Base-by-base conservation (phyloP, 2,888 invertebrate species). In the Helobdella robusta region DNA sequence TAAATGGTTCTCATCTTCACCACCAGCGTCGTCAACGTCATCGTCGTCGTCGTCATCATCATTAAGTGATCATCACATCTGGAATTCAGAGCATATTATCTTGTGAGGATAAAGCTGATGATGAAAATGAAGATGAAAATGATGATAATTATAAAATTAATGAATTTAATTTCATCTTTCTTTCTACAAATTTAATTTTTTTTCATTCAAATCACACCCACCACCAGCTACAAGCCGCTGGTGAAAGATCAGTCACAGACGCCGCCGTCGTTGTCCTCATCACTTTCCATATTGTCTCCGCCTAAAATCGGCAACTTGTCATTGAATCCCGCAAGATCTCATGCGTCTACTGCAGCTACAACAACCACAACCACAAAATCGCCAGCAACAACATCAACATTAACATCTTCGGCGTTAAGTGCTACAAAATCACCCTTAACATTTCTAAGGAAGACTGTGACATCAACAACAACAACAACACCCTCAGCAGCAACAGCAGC, bases 81-180 rank as follows among this genome's bases (percentile, higher is more conserved):
- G 52, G 20, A 52, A 61, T 25, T 1, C 4, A 11, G 20, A 59
- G 25, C 40, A 59, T n/a, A 23, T 20, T 35, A 36, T 59, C 11
- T 59, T 11, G 40, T 59, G 8, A 20, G 6, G 34, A 6, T 11
- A 58, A 6, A 11, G n/a, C n/a, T 5, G 58, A 6, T 5, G n/a
- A n/a, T n/a, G n/a, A n/a, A n/a, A n/a, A n/a, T n/a, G n/a, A n/a
- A n/a, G n/a, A n/a, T n/a, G n/a, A 30, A 28, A 23, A 25, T n/a
- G 15, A 59, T 36, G 36, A 36, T 36, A 72, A 68, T 72, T 59
- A n/a, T 34, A 65, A 6, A 15, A 30, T 35, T 63, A 54, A 28
- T 32, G 30, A 15, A 20, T 58, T 11, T 58, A n/a, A 28, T 58
- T 23, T 34, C 30, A 23, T 28, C 25, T 28, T 58, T 34, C 30